Base-by-base conservation (phyloP, 2,113 vertebrate genomes). In the Anoplopoma fimbria region DNA sequence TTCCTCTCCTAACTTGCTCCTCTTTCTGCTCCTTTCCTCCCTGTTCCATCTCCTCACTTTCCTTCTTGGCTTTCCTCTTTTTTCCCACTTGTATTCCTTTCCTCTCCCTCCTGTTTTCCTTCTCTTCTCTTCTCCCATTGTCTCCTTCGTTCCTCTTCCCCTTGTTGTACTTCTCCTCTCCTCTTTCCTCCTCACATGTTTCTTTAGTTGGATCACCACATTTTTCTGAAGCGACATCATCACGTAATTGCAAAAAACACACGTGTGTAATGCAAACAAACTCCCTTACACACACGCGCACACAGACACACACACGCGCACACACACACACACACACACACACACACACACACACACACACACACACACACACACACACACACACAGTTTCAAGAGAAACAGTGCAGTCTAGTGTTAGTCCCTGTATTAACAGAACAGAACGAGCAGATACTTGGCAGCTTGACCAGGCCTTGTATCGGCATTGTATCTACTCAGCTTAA, bases 151-250 rank as follows among this genome's bases (percentile, higher is more conserved):
- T 27, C 53, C n/a, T 13, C 53, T 25, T 5, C 8, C 53, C 53
- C 25, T 10, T 25, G 53, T 13, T 27, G n/a, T 53, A 4, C 57
- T 7, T 8, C 49, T 49, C 14, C 21, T 36, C 23, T 64, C n/a
- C 49, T 55, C 27, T 61, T 68, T 53, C 57, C 45, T 82, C 68
- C n/a, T 53, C 6, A 55, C 34, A 73, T 81, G 60, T 73, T 87
- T 88, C 71, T 71, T 74, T 27, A 23, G 77, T 81, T 84, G 81
- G 71, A 82, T 90, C 81, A 88, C 51, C 88, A 40, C 88, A 88
- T 90, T 91, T 78, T 82, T 84, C 69, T 38, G 25, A 65, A 57
- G 40, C 23, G 2, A 76, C 80, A 87, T 91, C 83, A 89, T 73
- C 53, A 29, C 33, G 34, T 53, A 72, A 75, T 58, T 83, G 27